Base-by-base conservation (phyloP, 2,888 invertebrate species). In the Chrysopilus asiliformis region DNA sequence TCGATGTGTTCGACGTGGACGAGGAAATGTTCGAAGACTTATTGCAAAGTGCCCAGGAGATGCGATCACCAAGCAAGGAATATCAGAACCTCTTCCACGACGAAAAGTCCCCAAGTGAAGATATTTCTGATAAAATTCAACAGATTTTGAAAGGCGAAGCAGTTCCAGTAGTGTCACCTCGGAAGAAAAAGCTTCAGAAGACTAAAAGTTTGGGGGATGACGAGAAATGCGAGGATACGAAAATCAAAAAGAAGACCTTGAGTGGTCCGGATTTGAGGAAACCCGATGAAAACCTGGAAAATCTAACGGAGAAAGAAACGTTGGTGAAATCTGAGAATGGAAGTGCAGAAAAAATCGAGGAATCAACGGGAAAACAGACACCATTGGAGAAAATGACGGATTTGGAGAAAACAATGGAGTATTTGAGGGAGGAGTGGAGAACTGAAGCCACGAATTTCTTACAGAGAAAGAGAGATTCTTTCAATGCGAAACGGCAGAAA, bases 111-210 rank as follows among this genome's bases (percentile, higher is more conserved):
- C 61, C 60, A 3, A 61, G 60, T 34, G 53, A 52, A 22, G 61
- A 61, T 47, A 45, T 62, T 5, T 59, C 60, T 0, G 62, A 62
- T 28, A 59, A 56, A 42, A 56, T 62, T 28, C 60, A 62, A 37
- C 52, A 49, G 3, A 56, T 62, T 9, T 48, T 59, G 3, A 20
- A 32, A 37, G 31, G 25, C 8, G 18, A 20, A 10, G 17, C 6
- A 8, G 18, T 19, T 3, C n/a, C n/a, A n/a, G n/a, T n/a, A n/a
- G n/a, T n/a, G n/a, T 32, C 24, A 26, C 25, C 32, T 12, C 46
- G 48, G 7, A 52, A 45, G 19, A 42, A 36, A 12, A 35, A 34
- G 17, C 13, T 33, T 15, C 7, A 1, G 10, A 58, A 59, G 43
- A 47, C 56, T 4, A 58, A 58, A 31, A 57, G 56, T 1, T 39